These are phyloP conservation scores for Pandemis heparana DNA, from an alignment of 2,888 invertebrate species.

Conservation along the genomic window DNA sequence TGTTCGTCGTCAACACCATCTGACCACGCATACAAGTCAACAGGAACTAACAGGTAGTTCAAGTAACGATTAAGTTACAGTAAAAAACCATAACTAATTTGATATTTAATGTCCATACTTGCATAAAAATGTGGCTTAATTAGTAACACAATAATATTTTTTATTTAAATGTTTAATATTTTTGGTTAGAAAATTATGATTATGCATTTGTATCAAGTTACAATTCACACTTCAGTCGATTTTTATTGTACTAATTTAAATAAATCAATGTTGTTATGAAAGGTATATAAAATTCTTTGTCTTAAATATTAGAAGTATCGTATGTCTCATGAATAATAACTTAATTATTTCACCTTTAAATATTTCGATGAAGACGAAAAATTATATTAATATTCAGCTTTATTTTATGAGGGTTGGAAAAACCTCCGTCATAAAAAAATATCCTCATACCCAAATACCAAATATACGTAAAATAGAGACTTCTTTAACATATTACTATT, in stretches of 20 bases:
- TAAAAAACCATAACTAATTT: neutral
- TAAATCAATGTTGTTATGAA: constrained; percentile 27
- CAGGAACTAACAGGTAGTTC: neutral
- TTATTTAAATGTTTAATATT: neutral
- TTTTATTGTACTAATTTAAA: constrained; percentile 32
- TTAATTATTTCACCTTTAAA: neutral
- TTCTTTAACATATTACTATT: too few species aligned
- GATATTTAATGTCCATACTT: constrained; percentile 7
- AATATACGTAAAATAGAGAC: too few species aligned
- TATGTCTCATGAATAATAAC: constrained; percentile 25
- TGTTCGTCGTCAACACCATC: neutral
- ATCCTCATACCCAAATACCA: too few species aligned
- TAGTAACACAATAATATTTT: neutral
- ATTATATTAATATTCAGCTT: too few species aligned
- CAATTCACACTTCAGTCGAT: constrained; percentile 31
- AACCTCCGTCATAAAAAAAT: too few species aligned
- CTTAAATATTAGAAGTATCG: constrained; percentile 29
- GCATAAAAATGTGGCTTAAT: constrained; percentile 11
- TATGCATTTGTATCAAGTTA: constrained; percentile 33
- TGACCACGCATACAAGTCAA: neutral
- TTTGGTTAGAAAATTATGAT: neutral
- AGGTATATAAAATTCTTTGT: constrained; percentile 31
- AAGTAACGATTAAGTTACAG: neutral
- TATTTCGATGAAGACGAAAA: neutral
- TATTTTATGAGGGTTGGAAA: too few species aligned